phyloP scores from a whole-genome alignment of 2,797 vertebrate species.

The Acrossocheilus fasciatus region DNA sequence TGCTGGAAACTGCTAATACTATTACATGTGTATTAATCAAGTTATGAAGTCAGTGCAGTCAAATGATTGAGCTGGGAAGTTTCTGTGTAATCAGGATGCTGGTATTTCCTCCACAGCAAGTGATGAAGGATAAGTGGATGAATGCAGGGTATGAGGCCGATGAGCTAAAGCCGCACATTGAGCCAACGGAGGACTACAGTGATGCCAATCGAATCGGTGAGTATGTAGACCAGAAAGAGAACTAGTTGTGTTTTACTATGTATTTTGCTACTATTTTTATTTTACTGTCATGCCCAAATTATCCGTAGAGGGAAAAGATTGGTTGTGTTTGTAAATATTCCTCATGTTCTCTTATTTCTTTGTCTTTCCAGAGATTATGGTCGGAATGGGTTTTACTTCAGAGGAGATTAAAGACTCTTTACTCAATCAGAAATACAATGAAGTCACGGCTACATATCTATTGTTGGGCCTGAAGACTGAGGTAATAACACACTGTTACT shows the following conservation, averaged over 20 bases:
- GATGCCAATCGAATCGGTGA: conserved; percentile 90
- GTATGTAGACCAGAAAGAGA: conserved; percentile 48
- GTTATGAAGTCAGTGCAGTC: not conserved
- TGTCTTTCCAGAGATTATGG: conserved; percentile 86
- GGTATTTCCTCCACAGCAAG: conserved; percentile 81
- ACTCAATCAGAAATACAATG: conserved; percentile 94
- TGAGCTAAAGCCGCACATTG: conserved; percentile 89
- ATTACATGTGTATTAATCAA: not conserved
- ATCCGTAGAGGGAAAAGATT: not conserved
- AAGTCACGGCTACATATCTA: conserved; percentile 95
- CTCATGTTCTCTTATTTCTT: not conserved
- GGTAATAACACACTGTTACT: conserved; percentile 67
- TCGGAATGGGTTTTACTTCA: conserved; percentile 92
- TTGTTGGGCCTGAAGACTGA: conserved; percentile 92
- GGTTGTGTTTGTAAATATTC: conserved; percentile 4
- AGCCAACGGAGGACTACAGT: conserved; percentile 88
- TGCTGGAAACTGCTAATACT: not conserved
- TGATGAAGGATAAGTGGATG: conserved; percentile 98
- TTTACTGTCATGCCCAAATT: not conserved
- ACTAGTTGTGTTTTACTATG: conserved; percentile 20
- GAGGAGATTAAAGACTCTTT: conserved; percentile 96
- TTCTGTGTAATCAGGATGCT: conserved; percentile 28
- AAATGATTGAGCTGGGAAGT: conserved; percentile 13
- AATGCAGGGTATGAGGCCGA: conserved; percentile 90
- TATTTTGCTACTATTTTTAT: not conserved